phyloP scores from a whole-genome alignment of 2,797 vertebrate genomes.

The Eutrigla gurnardus region DNA sequence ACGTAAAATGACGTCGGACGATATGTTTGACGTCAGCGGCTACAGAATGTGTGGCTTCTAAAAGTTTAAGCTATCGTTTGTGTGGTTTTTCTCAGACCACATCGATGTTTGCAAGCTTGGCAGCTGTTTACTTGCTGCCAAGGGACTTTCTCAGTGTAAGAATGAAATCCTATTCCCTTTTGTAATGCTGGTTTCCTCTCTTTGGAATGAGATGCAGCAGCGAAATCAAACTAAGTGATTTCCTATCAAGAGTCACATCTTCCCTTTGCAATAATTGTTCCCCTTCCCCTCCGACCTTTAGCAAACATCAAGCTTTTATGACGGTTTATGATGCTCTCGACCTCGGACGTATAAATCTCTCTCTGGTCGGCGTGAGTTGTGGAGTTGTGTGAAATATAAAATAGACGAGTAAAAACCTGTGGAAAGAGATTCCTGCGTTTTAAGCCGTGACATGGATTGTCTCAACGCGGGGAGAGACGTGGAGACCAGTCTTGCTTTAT shows the following conservation, averaged over 20 bases:
- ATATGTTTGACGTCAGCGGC: not conserved
- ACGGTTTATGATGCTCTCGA: not conserved
- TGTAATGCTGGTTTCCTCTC: not conserved
- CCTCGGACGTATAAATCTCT: not conserved
- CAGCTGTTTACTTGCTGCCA: not conserved
- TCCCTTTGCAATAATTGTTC: not conserved
- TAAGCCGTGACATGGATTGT: slow-evolving; percentile 18
- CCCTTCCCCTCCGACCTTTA: slow-evolving; percentile 19
- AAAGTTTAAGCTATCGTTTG: not conserved
- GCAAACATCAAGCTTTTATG: slow-evolving; percentile 36
- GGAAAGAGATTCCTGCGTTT: not conserved
- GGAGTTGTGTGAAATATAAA: not conserved
- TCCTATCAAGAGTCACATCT: slow-evolving; percentile 41
- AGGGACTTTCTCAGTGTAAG: not conserved
- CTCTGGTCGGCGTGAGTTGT: not conserved
- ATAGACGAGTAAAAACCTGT: not conserved
- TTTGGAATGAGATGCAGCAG: slow-evolving; percentile 13
- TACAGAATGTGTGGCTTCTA: not conserved
- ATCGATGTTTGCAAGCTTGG: too few relatives aligned
- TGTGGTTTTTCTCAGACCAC: not conserved
- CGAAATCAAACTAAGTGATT: slow-evolving; percentile 22
- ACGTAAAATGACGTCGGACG: not conserved
- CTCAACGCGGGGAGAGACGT: slow-evolving; percentile 38
- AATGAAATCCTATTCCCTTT: not conserved
- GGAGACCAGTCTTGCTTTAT: slow-evolving; percentile 61